Evolutionary conservation across 1,140 invertebrate genomes (phyloP).

Genomic region (Hermetia illucens): DNA sequence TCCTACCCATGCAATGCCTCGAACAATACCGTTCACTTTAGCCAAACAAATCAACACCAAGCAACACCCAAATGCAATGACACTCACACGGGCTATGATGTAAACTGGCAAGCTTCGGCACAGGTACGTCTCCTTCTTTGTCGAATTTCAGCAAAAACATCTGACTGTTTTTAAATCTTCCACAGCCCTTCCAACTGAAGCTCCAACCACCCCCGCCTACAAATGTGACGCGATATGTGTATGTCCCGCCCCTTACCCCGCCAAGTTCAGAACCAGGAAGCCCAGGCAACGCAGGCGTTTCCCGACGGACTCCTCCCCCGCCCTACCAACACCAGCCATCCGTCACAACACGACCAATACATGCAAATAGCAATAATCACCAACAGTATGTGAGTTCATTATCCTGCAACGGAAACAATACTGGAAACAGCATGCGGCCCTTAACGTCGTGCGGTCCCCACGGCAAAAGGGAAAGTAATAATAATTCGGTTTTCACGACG

Average conservation of each 20-base stretch:
- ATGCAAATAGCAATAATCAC: no score
- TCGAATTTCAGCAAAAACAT: no score
- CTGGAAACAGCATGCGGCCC: conserved; percentile 10
- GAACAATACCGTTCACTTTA: no score
- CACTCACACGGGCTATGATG: background rate
- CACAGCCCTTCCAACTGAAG: conserved; percentile 27
- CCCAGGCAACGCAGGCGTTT: conserved; percentile 39
- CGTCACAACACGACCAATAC: no score
- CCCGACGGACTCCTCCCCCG: conserved; percentile 30
- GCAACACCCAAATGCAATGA: background rate
- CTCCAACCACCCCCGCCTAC: conserved; percentile 33
- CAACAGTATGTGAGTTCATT: conserved; percentile 26
- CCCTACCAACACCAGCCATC: conserved; percentile 30
- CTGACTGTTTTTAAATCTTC: conserved; percentile 3
- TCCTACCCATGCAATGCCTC: no score
- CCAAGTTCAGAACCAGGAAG: conserved; percentile 71
- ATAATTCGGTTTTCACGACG: background rate
- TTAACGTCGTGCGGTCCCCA: no score
- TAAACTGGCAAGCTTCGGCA: background rate
- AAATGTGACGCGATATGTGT: conserved; percentile 38
- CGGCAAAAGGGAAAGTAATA: background rate
- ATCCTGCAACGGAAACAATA: conserved; percentile 14
- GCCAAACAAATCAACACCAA: background rate
- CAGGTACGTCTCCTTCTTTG: background rate
- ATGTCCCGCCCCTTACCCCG: conserved; percentile 60